These are phyloP conservation scores for Diadema setosum DNA, from an alignment of 35 echinoderm and acorn worm species.

Conservation along the genomic window DNA sequence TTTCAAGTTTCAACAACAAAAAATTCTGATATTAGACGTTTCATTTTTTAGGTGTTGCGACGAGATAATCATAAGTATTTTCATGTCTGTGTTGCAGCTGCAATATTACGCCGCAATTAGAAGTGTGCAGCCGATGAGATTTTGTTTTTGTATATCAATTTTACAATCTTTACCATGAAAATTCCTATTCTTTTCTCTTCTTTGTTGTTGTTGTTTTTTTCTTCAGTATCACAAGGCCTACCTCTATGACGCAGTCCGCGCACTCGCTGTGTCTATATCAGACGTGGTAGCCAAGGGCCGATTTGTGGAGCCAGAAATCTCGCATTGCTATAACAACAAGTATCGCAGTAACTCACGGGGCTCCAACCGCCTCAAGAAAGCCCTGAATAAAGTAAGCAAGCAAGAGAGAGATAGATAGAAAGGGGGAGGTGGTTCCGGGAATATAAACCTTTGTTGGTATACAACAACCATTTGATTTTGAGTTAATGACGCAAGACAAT, in stretches of 20 bases:
- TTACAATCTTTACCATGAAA: too few relatives aligned
- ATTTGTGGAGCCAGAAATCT: slow-evolving; percentile 58
- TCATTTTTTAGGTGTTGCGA: too few relatives aligned
- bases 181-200: too few relatives aligned
- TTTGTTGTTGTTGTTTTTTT: not conserved
- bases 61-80: too few relatives aligned
- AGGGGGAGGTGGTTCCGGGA: not conserved
- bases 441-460: too few relatives aligned
- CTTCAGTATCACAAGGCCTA: slow-evolving; percentile 65
- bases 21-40: too few relatives aligned
- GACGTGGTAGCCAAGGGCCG: slow-evolving; percentile 42
- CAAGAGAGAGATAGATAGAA: not conserved
- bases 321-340: slow-evolving; percentile 47
- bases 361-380: slow-evolving; percentile 35
- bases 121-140: not conserved
- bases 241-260: slow-evolving; percentile 74
- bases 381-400: slow-evolving; percentile 38
- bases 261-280: slow-evolving; percentile 37
- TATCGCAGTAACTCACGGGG: slow-evolving; percentile 1
- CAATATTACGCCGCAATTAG: not conserved
- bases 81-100: not conserved
- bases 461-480: too few relatives aligned
- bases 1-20: too few relatives aligned
- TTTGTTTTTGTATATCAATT: not conserved
- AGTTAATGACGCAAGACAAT: too few relatives aligned